Evolutionary conservation across 2,113 vertebrate species (phyloP).

Genomic region (Poecilia latipinna): DNA sequence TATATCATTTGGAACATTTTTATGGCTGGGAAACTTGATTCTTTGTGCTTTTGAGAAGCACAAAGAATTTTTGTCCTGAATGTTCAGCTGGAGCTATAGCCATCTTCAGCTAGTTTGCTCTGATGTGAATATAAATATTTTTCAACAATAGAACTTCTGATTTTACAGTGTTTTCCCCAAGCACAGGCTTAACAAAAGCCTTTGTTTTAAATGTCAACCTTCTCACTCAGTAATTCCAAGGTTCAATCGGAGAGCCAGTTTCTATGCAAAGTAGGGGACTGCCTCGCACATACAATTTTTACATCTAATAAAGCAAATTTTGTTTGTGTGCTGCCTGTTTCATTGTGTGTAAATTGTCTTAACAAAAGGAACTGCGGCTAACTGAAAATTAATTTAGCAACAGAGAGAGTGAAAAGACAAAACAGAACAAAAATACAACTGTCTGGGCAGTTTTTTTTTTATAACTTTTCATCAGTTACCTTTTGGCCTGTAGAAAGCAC

Average conservation of each 20-base stretch:
- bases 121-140: not conserved
- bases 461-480: too few species aligned
- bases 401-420: too few species aligned
- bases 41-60: not conserved
- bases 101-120: not conserved
- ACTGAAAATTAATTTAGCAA: too few species aligned
- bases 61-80: not conserved
- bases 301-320: not conserved
- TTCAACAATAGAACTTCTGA: not conserved
- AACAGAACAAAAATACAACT: too few species aligned
- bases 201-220: constrained; percentile 1
- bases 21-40: not conserved
- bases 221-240: not conserved
- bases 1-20: not conserved
- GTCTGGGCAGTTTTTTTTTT: too few species aligned
- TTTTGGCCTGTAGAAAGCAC: too few species aligned
- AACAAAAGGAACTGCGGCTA: too few species aligned
- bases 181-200: not conserved
- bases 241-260: not conserved
- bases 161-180: not conserved
- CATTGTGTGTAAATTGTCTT: too few species aligned
- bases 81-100: not conserved
- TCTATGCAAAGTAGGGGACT: not conserved
- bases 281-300: not conserved
- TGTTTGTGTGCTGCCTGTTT: not conserved